A percentile compares a stretch with the other conserved stretches of the same genome.
Evolutionary conservation across 2,113 vertebrate species (phyloP).

Genomic region (Benitochromis conjunctus): DNA sequence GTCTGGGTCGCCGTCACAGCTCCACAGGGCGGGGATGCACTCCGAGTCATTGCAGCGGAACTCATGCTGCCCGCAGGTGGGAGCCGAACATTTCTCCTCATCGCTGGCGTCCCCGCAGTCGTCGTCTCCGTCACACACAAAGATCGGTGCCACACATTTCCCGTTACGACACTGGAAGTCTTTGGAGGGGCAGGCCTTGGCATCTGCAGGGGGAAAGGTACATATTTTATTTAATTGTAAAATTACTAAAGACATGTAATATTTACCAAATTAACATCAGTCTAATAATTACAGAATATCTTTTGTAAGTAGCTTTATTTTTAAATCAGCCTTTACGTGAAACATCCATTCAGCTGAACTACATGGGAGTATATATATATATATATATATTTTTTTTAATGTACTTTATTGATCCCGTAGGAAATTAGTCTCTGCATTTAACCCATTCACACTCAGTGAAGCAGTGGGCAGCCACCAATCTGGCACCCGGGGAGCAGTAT

Average conservation of each 20-base stretch:
- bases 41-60: slow-evolving; percentile 89
- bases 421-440: too few relatives aligned
- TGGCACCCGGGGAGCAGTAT: too few relatives aligned
- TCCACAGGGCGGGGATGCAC: slow-evolving; percentile 91
- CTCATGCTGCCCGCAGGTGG: slow-evolving; percentile 85
- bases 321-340: background rate
- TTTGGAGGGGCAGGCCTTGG: slow-evolving; percentile 80
- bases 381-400: too few relatives aligned
- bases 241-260: too few relatives aligned
- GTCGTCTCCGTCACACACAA: slow-evolving; percentile 88
- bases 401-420: too few relatives aligned
- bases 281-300: background rate
- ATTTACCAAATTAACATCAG: background rate
- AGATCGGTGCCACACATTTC: slow-evolving; percentile 84
- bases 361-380: background rate
- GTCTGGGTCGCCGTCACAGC: slow-evolving; percentile 91
- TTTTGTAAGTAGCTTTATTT: background rate
- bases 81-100: slow-evolving; percentile 82
- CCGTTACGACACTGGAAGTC: slow-evolving; percentile 91
- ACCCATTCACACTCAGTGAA: too few relatives aligned
- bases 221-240: too few relatives aligned
- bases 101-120: slow-evolving; percentile 91
- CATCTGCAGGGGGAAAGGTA: slow-evolving; percentile 49
- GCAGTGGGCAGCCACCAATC: too few relatives aligned
- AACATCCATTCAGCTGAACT: background rate